Percentiles rank a stretch among this genome's conserved stretches.
Conservation (phyloP, 2,888 invertebrate genomes). For the Atherix ibis region DNA sequence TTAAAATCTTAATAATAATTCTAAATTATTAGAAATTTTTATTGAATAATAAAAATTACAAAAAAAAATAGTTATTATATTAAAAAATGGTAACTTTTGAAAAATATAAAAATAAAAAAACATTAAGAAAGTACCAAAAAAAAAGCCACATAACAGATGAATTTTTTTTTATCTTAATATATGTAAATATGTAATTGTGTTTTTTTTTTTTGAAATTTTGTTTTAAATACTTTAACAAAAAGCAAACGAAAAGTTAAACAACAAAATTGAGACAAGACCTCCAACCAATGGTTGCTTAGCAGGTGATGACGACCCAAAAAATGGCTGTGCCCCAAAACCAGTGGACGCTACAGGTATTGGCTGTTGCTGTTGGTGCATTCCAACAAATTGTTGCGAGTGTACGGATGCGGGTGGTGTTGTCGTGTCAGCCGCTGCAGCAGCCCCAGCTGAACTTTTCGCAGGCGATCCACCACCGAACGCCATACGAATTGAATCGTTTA, state of each 20-base stretch:
- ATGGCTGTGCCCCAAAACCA: conserved; percentile 14
- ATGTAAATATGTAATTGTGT: too few species aligned
- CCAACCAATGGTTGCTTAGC: conserved; percentile 33
- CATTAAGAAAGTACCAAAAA: conserved; percentile 9
- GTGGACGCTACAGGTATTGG: conserved; percentile 8
- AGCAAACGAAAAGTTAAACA: conserved; percentile 1
- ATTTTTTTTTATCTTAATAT: too few species aligned
- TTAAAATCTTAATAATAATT: too few species aligned
- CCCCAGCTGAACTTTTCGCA: conserved; percentile 9
- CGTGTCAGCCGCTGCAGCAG: conserved; percentile 8
- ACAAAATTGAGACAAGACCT: conserved; percentile 24
- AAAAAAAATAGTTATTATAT: too few species aligned
- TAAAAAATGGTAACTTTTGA: too few species aligned
- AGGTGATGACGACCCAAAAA: conserved; percentile 19
- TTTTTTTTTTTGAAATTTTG: too few species aligned
- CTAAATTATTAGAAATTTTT: too few species aligned
- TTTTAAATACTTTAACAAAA: conserved; percentile 11
- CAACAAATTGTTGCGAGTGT: conserved; percentile 14
- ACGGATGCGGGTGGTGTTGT: conserved; percentile 10
- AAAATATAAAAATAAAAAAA: background rate
- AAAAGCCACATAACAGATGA: background rate
- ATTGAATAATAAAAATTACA: too few species aligned
- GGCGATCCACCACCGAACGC: conserved; percentile 44
- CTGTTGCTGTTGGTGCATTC: conserved; percentile 19
- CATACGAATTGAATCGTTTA: conserved; percentile 51